Percentiles rank a stretch among this genome's conserved stretches.
Conservation (phyloP, 2,797 vertebrate species). For the Gadopsis marmoratus region DNA sequence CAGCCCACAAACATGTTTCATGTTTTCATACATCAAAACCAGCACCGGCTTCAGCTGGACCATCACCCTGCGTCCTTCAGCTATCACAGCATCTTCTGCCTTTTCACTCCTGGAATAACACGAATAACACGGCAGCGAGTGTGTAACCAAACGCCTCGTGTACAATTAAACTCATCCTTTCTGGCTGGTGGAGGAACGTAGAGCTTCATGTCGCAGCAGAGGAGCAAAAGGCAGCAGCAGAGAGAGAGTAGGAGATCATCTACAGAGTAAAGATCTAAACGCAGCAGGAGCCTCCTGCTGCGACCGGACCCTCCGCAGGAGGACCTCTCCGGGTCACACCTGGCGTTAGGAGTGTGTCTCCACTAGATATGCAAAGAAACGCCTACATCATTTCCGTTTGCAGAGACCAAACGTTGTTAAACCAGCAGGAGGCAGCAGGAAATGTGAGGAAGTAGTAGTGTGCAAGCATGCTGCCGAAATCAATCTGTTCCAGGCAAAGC, state of each 20-base stretch:
- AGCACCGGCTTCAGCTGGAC: not conserved
- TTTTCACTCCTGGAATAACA: constrained; percentile 26
- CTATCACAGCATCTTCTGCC: not conserved
- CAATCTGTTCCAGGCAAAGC: too few species aligned
- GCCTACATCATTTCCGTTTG: too few species aligned
- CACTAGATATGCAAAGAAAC: too few species aligned
- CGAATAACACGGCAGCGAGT: not conserved
- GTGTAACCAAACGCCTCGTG: not conserved
- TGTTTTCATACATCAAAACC: not conserved
- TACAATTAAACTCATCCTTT: not conserved
- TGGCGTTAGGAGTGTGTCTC: too few species aligned
- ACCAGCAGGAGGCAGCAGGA: too few species aligned
- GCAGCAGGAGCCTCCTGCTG: constrained; percentile 12
- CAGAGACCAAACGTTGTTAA: too few species aligned
- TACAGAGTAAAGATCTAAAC: constrained; percentile 17
- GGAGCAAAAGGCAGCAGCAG: constrained; percentile 4
- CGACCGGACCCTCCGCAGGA: not conserved
- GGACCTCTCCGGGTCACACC: too few species aligned
- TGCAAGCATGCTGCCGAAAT: too few species aligned
- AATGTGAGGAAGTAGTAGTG: too few species aligned
- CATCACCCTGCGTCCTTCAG: constrained; percentile 1
- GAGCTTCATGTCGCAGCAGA: not conserved
- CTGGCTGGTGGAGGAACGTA: not conserved
- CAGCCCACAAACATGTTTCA: constrained; percentile 11
- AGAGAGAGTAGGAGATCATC: too few species aligned